Evolutionary conservation across 2,888 invertebrate genomes (phyloP), one percentile per base, ranked within the genome.

Genomic region (Drosophila pseudotakahashii): DNA sequence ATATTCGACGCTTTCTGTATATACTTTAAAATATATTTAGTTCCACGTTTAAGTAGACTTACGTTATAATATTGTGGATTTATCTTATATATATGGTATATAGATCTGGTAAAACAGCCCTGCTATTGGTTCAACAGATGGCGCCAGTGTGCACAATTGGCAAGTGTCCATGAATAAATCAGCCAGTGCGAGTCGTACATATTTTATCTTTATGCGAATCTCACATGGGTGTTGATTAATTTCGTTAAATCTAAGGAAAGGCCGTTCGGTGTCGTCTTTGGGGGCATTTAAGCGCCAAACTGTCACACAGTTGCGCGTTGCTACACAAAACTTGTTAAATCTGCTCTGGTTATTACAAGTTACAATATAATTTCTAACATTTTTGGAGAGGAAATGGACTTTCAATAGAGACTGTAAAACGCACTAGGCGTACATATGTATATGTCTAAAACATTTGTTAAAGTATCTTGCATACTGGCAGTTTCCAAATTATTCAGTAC

Each of bases 241-340:
- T 66, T 9, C 2, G 23, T 39, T 66, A 47, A 41, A 39, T 34
- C 41, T 68, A 67, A 41, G 34, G 41, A 41, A 67, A 67, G 66
- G 66, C 64, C 73, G 55, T 42, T 71, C 19, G 71, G 48, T 71
- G 64, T 73, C 70, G 55, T 64, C 64, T 52, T 71, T 39, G 64
- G 51, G 50, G 64, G 64, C 64, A 37, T 37, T 52, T 16, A 70
- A 82, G 80, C 45, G 53, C 45, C 69, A 44, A 62, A 81, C 82
- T 81, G 85, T 81, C 80, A 72, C 67, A 81, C 77, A 84, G 77
- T 61, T 60, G 32, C 41, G 45, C 61, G 71, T 57, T 63, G 51
- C 64, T 39, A 30, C 10, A 16, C 5, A 34, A 23, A 26, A 37
- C 7, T 19, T 19, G 2, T 19, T 19, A 2, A 2, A 19, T 19